Conservation (phyloP, 2,113 vertebrate species). For the Phylloscopus trochilus region DNA sequence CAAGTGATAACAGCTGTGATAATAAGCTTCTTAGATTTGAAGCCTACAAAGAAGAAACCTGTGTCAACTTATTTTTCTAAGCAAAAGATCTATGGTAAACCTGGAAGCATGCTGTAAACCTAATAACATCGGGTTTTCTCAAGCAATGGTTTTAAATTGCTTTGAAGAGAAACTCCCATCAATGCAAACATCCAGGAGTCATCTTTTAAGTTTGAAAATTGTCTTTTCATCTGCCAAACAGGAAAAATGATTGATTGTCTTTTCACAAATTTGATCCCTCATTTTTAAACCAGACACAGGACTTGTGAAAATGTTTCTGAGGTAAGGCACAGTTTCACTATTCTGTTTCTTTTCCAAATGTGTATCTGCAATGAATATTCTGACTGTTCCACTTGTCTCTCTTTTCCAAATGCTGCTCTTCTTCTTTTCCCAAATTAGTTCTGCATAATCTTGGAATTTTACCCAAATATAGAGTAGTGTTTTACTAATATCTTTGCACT, state of each 20-base stretch:
- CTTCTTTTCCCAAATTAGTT: neutral
- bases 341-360: neutral
- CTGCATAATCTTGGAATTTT: neutral
- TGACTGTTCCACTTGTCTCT: neutral
- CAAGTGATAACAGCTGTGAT: neutral
- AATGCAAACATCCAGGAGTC: neutral
- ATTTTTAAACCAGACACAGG: neutral
- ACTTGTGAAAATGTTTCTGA: neutral
- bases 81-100: neutral
- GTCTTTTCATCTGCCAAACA: neutral
- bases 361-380: neutral
- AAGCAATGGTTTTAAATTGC: neutral
- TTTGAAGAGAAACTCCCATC: neutral
- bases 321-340: neutral
- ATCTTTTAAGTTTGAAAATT: neutral
- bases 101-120: neutral
- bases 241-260: neutral
- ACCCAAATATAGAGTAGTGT: neutral
- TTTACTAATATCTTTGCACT: neutral
- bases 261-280: neutral
- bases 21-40: neutral
- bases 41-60: neutral
- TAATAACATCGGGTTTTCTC: neutral
- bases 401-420: neutral
- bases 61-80: neutral